Evolutionary conservation across 92 coral and sea anemone species (phyloP).

Genomic region (Virgularia gustaviana): DNA sequence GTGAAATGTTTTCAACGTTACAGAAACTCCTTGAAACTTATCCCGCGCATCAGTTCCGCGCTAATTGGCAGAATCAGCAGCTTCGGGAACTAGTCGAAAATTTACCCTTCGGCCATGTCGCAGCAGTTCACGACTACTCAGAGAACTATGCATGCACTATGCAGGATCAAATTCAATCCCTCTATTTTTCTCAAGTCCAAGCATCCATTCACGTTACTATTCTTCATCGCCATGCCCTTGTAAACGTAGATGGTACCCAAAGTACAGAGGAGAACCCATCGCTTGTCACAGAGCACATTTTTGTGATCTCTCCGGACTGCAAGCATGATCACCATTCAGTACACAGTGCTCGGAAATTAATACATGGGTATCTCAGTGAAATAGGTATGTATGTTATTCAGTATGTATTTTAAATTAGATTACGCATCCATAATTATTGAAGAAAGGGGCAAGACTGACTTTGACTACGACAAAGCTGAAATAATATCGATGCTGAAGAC

Average conservation of each 20-base stretch:
- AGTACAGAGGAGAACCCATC: slow-evolving; percentile 32
- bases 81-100: slow-evolving; percentile 37
- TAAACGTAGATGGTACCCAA: slow-evolving; percentile 19
- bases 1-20: slow-evolving; percentile 53
- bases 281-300: background rate
- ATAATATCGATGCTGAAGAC: no score
- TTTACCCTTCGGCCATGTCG: slow-evolving; percentile 46
- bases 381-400: no score
- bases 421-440: no score
- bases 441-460: no score
- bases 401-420: no score
- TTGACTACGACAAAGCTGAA: no score
- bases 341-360: no score
- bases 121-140: slow-evolving; percentile 45
- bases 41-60: slow-evolving; percentile 57
- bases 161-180: slow-evolving; percentile 29
- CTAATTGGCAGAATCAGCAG: slow-evolving; percentile 63
- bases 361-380: no score
- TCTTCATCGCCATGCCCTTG: slow-evolving; percentile 44
- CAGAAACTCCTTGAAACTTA: slow-evolving; percentile 29
- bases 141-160: slow-evolving; percentile 42
- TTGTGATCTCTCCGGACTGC: background rate
- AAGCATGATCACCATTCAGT: no score
- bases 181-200: slow-evolving; percentile 38
- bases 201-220: slow-evolving; percentile 55